phyloP scores from a whole-genome alignment of 2,113 vertebrate species.

The Ceyx cyanopectus region DNA sequence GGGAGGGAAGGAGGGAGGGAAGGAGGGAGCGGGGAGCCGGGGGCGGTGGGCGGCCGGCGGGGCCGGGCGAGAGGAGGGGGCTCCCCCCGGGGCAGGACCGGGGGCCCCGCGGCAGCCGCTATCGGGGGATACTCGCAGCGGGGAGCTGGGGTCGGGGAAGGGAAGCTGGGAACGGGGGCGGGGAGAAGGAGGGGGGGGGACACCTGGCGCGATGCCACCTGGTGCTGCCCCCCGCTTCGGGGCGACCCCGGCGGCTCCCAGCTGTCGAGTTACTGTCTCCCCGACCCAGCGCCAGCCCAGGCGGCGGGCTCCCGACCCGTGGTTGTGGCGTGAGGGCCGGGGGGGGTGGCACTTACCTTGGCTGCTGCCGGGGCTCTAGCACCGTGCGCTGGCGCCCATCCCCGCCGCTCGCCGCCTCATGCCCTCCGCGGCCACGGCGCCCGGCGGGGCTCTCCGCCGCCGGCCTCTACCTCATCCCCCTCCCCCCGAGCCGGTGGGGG shows the following conservation, averaged over 20 bases:
- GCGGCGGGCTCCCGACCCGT: not conserved
- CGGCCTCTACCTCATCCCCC: not conserved
- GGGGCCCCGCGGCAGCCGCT: not conserved
- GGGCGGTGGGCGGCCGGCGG: not conserved
- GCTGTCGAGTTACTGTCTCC: not conserved
- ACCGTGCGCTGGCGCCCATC: slow-evolving; percentile 9
- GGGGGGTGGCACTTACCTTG: slow-evolving; percentile 26
- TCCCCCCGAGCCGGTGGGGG: not conserved
- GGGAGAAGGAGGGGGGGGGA: no score
- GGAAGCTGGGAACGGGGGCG: no score
- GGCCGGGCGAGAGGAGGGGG: not conserved
- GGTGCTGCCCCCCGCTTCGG: not conserved
- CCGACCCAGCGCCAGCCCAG: not conserved
- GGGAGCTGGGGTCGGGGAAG: not conserved
- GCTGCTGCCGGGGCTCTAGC: slow-evolving; percentile 39
- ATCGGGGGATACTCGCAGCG: not conserved
- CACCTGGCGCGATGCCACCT: not conserved
- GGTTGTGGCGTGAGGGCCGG: no score
- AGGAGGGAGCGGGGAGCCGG: no score
- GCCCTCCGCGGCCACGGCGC: slow-evolving; percentile 11
- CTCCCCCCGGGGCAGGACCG: not conserved
- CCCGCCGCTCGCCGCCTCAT: slow-evolving; percentile 21
- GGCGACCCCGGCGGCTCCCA: not conserved
- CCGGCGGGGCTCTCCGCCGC: not conserved
- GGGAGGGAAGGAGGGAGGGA: not conserved